Evolutionary conservation across 2,797 vertebrate species (phyloP), one percentile per base, ranked within the genome.

Genomic region (Mycteria americana): DNA sequence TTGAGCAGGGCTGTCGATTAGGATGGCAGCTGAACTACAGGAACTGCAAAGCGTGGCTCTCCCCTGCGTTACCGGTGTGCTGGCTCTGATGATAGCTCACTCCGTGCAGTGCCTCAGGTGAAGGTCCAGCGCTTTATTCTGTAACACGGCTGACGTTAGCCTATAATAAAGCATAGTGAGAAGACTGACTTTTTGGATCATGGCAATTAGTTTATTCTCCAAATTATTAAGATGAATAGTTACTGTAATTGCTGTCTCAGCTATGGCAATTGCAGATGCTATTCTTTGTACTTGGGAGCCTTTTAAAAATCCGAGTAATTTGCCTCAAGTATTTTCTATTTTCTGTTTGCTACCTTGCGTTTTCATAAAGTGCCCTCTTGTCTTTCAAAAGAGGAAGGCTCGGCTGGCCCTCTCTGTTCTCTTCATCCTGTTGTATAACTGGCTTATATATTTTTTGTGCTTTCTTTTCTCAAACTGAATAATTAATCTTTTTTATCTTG

Each of bases 361-460:
- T 94, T 91, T 92, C 35, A 35, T 54, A 57, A 84, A 91, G 28
- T 37, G 45, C 22, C 53, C 50, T 84, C 57, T 95, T 84, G 87
- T 84, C 92, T 94, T 95, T 93, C 87, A 62, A 39, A 92, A 77
- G 5, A 93, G 75, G 33, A 93, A 81, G 53, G 50, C 11, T 85
- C 3, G 0, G 21, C 39, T 83, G 45, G 18, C 27, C 41, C 10
- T 51, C 50, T 72, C 59, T 77, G 15, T 57, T 85, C 74, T 76
- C 25, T 28, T 80, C 41, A 50, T 74, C 91, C 62, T 57, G 9
- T 85, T 80, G 18, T 72, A 24, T 48, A 79, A 72, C 25, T 72
- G 37, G 13, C 16, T 43, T 1, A 7, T 39, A 30, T 27, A 2
- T 4, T 46, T 78, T 35, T 8, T 50, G 50, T 50, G 19, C 15